Evolutionary conservation across 2,797 vertebrate species (phyloP).

Genomic region (Lagodon rhomboides): DNA sequence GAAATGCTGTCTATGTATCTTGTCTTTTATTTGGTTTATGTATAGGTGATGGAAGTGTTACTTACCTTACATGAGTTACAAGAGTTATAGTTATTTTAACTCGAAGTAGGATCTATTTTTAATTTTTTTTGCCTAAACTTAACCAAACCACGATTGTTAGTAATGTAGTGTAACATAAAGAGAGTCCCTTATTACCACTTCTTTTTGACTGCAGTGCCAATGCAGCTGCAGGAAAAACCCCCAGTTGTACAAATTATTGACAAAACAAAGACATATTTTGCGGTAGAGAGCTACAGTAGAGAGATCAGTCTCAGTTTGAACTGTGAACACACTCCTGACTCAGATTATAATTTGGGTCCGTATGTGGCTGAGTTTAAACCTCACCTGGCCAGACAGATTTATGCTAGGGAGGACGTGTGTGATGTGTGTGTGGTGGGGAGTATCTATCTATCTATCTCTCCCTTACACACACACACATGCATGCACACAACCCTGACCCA

Average conservation of each 20-base stretch:
- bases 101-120: no score
- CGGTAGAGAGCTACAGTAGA: background rate
- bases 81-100: no score
- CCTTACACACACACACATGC: constrained; percentile 5
- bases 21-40: no score
- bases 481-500: no score
- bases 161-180: no score
- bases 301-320: background rate
- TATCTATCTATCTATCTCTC: background rate
- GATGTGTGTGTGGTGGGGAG: constrained; percentile 9
- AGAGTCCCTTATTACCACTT: no score
- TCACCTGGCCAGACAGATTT: constrained; percentile 45
- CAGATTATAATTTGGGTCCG: constrained; percentile 9
- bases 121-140: no score
- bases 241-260: background rate
- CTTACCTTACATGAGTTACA: no score
- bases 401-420: constrained; percentile 6
- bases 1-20: background rate
- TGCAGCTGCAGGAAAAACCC: no score
- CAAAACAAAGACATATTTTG: background rate
- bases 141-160: no score
- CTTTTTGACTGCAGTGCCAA: no score
- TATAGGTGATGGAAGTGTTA: no score
- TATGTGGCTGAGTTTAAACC: constrained; percentile 12
- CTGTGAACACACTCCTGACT: background rate